These are phyloP conservation scores for Nephrocerus scutellatus DNA, from an alignment of 2,888 invertebrate genomes.

Conservation along the genomic window DNA sequence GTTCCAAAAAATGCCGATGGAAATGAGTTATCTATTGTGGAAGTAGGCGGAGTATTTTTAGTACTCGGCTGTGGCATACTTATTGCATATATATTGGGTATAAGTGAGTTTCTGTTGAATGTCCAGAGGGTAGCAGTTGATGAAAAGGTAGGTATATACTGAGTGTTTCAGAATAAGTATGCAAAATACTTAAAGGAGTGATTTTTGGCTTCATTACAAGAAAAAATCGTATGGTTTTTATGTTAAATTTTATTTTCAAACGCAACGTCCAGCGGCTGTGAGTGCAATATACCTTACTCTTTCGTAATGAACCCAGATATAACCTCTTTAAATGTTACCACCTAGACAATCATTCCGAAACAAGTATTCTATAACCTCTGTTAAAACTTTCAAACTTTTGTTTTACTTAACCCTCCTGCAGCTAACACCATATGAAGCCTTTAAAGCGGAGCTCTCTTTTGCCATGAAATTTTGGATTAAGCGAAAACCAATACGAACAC, in stretches of 20 bases:
- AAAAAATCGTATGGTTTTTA: background rate
- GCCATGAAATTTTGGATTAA: slow-evolving; percentile 66
- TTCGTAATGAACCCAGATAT: too few species aligned
- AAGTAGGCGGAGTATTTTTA: slow-evolving; percentile 87
- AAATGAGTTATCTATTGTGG: slow-evolving; percentile 49
- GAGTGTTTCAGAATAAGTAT: background rate
- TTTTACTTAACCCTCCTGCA: slow-evolving; percentile 39
- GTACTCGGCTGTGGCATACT: slow-evolving; percentile 70
- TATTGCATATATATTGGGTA: slow-evolving; percentile 66
- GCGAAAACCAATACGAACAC: slow-evolving; percentile 58
- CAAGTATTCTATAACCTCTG: background rate
- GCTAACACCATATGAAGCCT: slow-evolving; percentile 63
- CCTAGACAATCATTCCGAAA: too few species aligned
- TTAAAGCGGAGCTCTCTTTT: slow-evolving; percentile 64
- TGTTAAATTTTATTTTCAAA: background rate
- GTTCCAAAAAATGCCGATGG: slow-evolving; percentile 30
- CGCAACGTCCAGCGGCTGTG: background rate
- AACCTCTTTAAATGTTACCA: too few species aligned
- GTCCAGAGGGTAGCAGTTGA: slow-evolving; percentile 69
- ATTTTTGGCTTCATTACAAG: background rate
- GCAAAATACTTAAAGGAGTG: background rate
- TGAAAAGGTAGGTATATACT: slow-evolving; percentile 55
- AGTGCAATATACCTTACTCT: background rate
- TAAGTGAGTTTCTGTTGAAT: slow-evolving; percentile 81
- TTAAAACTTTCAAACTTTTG: background rate